Base-by-base conservation (phyloP, 2,888 invertebrate genomes). In the Silvanus unidentatus region DNA sequence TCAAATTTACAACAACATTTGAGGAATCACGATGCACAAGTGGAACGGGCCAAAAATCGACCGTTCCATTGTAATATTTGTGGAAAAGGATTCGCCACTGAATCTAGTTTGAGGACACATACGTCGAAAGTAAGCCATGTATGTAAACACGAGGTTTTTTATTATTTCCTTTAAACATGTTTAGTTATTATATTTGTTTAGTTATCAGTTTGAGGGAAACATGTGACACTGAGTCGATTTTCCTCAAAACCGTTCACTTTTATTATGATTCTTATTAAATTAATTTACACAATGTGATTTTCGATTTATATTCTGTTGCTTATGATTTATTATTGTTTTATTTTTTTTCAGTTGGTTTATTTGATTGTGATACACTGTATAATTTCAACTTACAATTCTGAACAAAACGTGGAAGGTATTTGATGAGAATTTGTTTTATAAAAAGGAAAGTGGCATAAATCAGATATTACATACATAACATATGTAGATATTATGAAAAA, bases 11-110 rank as follows among this genome's bases (percentile, higher is more conserved):
- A 96, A 70, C 96, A 96, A 70, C 95, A 96, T 72, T 82, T 95
- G 54, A 77, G 95, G 56, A 96, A 95, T 75, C 95, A 96, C 74
- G 96, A 95, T 70, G 93, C 94, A 47, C 94, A 95, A 72, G 88
- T 93, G 55, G 93, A 94, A 67, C 80, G 94, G 58, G 92, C 94
- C 66, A 94, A 94, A 74, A 94, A 93, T 75, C 79, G 94, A 51
- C 94, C 94, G 42, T 95, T 93, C 74, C 93, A 95, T 69, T 96
- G 96, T 74, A 91, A 88, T 70, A 93, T 95, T 62, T 96, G 96
- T 73, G 94, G 95, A 45, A 93, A 96, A 69, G 93, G 95, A 36
- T 96, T 96, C 70, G 95, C 95, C 48, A 95, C 95, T 37, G 95
- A 96, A 69, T 92, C 92, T 72, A 94, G 93, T 71, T 79, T 96